Evolutionary conservation across 2,888 invertebrate species (phyloP), one percentile per base, ranked within the genome.

Genomic region (Megaustenia siamemsis): DNA sequence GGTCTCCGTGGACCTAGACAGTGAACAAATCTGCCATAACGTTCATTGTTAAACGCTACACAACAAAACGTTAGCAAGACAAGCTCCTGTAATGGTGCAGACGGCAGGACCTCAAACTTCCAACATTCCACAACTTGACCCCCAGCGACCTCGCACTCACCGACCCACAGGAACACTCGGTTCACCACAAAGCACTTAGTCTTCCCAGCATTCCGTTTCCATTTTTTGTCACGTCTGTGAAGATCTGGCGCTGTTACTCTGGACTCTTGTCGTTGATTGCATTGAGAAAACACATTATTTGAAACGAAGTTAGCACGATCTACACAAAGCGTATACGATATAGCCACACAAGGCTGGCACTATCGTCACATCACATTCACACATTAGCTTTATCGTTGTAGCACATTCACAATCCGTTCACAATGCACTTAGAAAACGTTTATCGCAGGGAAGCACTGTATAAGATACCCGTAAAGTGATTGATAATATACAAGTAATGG

Each of bases 281-380:
- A 40, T 69, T 69, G 69, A 69, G 40, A 69, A 69, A 69, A 40
- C 40, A 40, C 40, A 69, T 69, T 69, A 69, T 40, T 69, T 69
- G 24, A 21, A 8, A 24, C 69, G 40, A n/a, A 8, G 38, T 21
- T 69, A 21, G 15, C 21, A 40, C 24, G 21, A 69, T 69, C 69
- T 69, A 15, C 69, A 40, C 15, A 69, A 35, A 24, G 8, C 60
- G 28, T 69, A 40, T 40, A 5, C n/a, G 69, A 69, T 69, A 40
- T 40, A n/a, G 21, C n/a, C 56, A 56, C 56, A n/a, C n/a, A n/a
- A n/a, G n/a, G n/a, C n/a, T n/a, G n/a, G n/a, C n/a, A n/a, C n/a
- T n/a, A n/a, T n/a, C n/a, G n/a, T n/a, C n/a, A 60, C 49, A 10
- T 49, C 49, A 49, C 49, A 15, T n/a, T n/a, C n/a, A 49, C 49